Conservation (phyloP, 1,140 invertebrate species). For the Nebria ingens region DNA sequence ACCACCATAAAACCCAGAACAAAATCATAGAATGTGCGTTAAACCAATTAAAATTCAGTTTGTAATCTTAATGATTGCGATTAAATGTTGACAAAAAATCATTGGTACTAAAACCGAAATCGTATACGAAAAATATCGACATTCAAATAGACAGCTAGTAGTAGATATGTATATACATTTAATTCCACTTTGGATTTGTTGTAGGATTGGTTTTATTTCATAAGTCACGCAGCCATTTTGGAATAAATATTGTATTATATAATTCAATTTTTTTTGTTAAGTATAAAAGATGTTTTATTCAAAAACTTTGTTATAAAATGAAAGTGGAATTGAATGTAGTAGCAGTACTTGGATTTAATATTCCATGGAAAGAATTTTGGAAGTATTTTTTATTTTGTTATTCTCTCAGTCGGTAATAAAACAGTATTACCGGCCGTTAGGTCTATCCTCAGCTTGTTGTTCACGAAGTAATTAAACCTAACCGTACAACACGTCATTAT, state of each 20-base stretch:
- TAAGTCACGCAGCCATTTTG: too few species aligned
- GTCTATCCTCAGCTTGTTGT: neutral
- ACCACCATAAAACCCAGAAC: neutral
- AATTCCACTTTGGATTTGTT: too few species aligned
- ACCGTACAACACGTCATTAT: neutral
- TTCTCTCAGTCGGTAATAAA: neutral
- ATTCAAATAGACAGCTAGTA: too few species aligned
- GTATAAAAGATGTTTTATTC: too few species aligned
- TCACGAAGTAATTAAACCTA: neutral
- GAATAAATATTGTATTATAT: too few species aligned
- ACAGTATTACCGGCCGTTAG: neutral
- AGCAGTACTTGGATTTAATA: neutral
- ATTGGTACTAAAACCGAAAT: too few species aligned
- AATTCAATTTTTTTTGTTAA: too few species aligned
- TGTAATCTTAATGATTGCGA: neutral
- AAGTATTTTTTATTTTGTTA: neutral
- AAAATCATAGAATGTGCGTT: neutral
- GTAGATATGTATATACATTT: too few species aligned
- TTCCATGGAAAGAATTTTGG: neutral
- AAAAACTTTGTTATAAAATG: too few species aligned
- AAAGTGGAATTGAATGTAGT: neutral
- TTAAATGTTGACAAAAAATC: too few species aligned
- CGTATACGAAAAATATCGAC: too few species aligned
- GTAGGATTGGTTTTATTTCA: too few species aligned
- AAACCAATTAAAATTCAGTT: neutral